Evolutionary conservation across 2,888 invertebrate species (phyloP).

Genomic region (Argyresthia albistria): DNA sequence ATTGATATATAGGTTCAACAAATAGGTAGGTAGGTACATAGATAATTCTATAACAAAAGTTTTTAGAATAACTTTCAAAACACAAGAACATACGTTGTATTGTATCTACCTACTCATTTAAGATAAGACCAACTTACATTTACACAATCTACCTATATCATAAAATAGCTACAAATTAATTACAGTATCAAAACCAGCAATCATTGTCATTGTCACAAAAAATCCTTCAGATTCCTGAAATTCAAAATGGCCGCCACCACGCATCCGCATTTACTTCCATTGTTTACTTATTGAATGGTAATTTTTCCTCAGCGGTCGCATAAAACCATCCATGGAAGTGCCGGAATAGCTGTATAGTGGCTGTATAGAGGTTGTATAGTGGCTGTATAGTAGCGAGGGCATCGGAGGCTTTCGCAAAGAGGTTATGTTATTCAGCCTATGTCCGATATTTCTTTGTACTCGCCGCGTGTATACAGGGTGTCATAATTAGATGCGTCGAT

Average conservation of each 20-base stretch:
- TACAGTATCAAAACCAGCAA: not conserved
- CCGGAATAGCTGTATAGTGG: constrained; percentile 48
- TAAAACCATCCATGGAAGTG: constrained; percentile 46
- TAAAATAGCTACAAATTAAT: not conserved
- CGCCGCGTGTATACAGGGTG: constrained; percentile 26
- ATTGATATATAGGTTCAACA: too few relatives aligned
- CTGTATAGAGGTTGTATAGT: constrained; percentile 45
- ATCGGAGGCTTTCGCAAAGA: constrained; percentile 13
- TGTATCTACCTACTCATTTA: too few relatives aligned
- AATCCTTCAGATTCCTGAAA: too few relatives aligned
- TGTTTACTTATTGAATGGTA: not conserved
- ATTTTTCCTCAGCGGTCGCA: constrained; percentile 20
- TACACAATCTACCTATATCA: too few relatives aligned
- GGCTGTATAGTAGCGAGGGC: constrained; percentile 43
- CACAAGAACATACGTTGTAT: too few relatives aligned
- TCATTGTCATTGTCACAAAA: too few relatives aligned
- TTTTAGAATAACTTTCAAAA: too few relatives aligned
- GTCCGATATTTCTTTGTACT: constrained; percentile 52
- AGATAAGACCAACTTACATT: too few relatives aligned
- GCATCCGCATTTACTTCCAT: not conserved
- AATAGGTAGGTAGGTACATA: too few relatives aligned
- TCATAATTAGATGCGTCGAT: too few relatives aligned
- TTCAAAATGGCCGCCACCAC: not conserved
- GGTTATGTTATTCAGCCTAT: constrained; percentile 45
- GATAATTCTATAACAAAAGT: too few relatives aligned